Evolutionary conservation across 2,797 vertebrate species (phyloP), one percentile per base, ranked within the genome.

Genomic region (Peromyscus eremicus): DNA sequence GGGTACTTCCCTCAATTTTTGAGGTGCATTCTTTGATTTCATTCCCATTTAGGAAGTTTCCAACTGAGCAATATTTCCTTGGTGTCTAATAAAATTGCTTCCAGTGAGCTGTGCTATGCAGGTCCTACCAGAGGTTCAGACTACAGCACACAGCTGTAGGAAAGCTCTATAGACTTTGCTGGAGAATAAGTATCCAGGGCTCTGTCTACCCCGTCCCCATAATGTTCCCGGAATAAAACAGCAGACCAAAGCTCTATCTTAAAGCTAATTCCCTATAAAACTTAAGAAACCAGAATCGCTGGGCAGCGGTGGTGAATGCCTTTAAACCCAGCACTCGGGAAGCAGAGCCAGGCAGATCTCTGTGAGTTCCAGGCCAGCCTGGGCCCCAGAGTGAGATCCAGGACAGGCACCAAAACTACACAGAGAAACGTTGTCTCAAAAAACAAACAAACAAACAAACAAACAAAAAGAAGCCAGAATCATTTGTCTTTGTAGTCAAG

Each of bases 151-250:
- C 17, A 82, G 70, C n/a, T 82, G 43, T 73, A 81, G 70, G 89
- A 85, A 91, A 81, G 55, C 27, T 49, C 49, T 62, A 0, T 49
- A 83, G 34, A 29, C 82, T 92, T 92, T 87, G 21, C 60, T 94
- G 19, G 43, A 60, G 55, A 94, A 79, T 43, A 95, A 95, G 87
- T 49, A 40, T 49, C 76, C 34, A 88, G 29, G 60, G 66, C 23
- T 81, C 46, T 46, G 6, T 57, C 93, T 76, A 73, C 25, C 71
- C 76, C 6, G 46, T 68, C 3, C 11, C 81, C 11, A 85, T 21
- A 88, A 32, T 43, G n/a, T 84, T 62, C 88, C 46, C 90, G 29
- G 85, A 91, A 92, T 75, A 96, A 89, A 89, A 34, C 11, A 70
- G 21, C 71, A 81, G 17, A 81, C 17, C 55, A 85, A 46, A 94